A percentile compares a stretch with the other conserved stretches of the same genome.
phyloP scores from a whole-genome alignment of 2,113 vertebrate genomes.

The Rhinoderma darwinii region DNA sequence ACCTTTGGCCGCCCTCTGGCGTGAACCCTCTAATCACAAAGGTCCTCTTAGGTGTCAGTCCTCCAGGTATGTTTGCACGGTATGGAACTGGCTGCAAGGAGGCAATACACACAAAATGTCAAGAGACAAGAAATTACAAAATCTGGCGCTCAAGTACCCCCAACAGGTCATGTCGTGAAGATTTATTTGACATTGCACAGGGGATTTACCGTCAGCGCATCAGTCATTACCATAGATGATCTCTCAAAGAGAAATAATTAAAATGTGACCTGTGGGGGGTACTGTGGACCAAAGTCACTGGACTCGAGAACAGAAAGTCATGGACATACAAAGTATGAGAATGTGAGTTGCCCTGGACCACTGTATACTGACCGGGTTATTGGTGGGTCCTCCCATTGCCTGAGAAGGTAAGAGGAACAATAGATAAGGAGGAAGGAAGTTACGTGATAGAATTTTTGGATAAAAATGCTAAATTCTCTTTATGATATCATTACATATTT shows the following conservation, averaged over 20 bases:
- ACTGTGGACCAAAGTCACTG: not conserved
- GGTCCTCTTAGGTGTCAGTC: constrained; percentile 77
- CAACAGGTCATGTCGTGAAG: not conserved
- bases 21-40: constrained; percentile 79
- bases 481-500: too few species aligned
- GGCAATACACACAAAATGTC: not conserved
- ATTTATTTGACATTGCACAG: not conserved
- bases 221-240: not conserved
- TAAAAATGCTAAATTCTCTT: too few species aligned
- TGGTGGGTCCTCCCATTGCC: constrained; percentile 29
- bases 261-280: too few species aligned
- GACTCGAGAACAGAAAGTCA: not conserved
- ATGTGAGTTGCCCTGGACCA: not conserved
- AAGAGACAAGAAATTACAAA: not conserved
- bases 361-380: constrained; percentile 46
- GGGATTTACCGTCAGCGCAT: too few species aligned
- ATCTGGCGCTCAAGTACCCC: not conserved
- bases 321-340: not conserved
- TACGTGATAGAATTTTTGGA: too few species aligned
- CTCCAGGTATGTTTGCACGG: constrained; percentile 70
- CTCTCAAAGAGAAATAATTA: not conserved
- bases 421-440: not conserved
- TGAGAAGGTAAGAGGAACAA: not conserved
- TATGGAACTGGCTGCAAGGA: constrained; percentile 76
- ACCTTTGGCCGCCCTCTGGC: constrained; percentile 71